A percentile compares a stretch with the other conserved stretches of the same genome.
These are phyloP conservation scores for Ceratoteleas bidentatus DNA, from an alignment of 1,140 invertebrate genomes.

Conservation along the genomic window DNA sequence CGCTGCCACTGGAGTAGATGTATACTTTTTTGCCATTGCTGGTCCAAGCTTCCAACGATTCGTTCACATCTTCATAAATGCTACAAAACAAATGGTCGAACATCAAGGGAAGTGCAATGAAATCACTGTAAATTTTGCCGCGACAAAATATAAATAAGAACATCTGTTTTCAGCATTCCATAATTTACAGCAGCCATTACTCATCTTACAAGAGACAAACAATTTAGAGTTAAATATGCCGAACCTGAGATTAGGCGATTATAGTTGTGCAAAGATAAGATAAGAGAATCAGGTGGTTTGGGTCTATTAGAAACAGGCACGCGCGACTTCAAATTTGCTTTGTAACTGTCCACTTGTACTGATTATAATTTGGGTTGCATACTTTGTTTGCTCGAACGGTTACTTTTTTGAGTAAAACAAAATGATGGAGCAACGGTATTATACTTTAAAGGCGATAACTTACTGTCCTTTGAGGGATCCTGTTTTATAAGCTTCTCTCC, in stretches of 20 bases:
- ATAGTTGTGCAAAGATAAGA: constrained; percentile 31
- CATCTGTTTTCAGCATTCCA: background rate
- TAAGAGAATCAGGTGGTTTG: constrained; percentile 11
- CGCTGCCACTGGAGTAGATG: constrained; percentile 95
- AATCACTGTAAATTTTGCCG: background rate
- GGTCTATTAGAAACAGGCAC: constrained; percentile 2
- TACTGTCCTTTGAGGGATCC: constrained; percentile 93
- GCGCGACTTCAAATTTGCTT: no score
- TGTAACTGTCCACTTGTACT: no score
- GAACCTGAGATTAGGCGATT: constrained; percentile 23
- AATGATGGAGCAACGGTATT: background rate
- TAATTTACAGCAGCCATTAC: constrained; percentile 2
- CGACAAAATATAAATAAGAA: background rate
- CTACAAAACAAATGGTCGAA: constrained; percentile 79
- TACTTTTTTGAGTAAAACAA: no score
- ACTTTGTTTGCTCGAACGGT: no score
- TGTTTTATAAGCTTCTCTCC: constrained; percentile 90
- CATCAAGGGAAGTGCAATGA: no score
- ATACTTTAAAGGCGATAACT: constrained; percentile 80
- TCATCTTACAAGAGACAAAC: background rate
- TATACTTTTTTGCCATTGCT: constrained; percentile 86
- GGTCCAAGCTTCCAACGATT: constrained; percentile 87
- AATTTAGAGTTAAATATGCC: constrained; percentile 12
- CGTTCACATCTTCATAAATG: constrained; percentile 92
- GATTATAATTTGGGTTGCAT: no score